phyloP scores from a whole-genome alignment of 2,797 vertebrate genomes.

The Tragelaphus oryx region DNA sequence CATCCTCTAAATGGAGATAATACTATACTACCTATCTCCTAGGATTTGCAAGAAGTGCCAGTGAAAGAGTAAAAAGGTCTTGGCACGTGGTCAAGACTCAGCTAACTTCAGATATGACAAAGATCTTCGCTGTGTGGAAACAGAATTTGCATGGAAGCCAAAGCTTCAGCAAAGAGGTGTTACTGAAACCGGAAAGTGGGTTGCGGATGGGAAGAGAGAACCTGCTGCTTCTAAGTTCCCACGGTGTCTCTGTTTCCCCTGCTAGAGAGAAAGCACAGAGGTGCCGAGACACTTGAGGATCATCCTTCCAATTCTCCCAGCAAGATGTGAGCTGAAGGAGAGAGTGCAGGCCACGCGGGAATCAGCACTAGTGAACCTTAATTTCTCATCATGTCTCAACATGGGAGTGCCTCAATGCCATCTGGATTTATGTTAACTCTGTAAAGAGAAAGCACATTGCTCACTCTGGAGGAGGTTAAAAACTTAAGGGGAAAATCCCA shows the following conservation, averaged over 20 bases:
- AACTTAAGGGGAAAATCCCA: not conserved
- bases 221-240: not conserved
- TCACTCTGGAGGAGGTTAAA: not conserved
- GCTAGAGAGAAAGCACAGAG: not conserved
- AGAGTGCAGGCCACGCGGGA: not conserved
- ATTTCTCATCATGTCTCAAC: not conserved
- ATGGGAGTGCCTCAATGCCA: not conserved
- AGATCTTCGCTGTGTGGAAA: not conserved
- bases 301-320: not conserved
- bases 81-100: not conserved
- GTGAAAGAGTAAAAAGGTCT: not conserved
- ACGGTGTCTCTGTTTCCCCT: not conserved
- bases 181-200: not conserved
- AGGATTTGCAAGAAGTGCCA: not conserved
- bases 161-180: not conserved
- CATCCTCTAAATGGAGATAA: not conserved
- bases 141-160: not conserved
- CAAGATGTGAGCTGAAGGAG: not conserved
- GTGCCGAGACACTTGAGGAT: not conserved
- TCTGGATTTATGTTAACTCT: not conserved
- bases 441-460: not conserved
- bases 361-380: not conserved
- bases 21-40: not conserved
- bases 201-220: not conserved
- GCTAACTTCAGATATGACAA: not conserved